Evolutionary conservation across 2,113 vertebrate species (phyloP), one percentile per base, ranked within the genome.

Genomic region (Anarhynchus alexandrinus): DNA sequence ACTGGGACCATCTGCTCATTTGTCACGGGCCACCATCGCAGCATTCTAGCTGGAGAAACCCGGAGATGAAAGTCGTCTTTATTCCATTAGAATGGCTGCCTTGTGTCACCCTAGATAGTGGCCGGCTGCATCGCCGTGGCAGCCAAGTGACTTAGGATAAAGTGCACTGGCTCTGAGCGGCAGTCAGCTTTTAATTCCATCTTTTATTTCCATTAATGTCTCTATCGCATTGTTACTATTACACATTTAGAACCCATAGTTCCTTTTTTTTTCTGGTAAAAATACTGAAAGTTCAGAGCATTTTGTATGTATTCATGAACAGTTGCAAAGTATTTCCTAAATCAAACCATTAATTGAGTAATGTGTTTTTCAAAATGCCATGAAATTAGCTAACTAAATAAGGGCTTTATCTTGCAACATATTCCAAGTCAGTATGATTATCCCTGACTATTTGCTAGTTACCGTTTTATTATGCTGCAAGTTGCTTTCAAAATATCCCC

Each of bases 41-140:
- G 59, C 88, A 38, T 93, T 95, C 74, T 49, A 52, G 78, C 88
- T 87, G 81, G 91, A 79, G 94, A 49, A 88, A 94, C 40, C 38
- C 11, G 0, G 92, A 40, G 91, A 88, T 97, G 77, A 91, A 96
- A 94, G 83, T 89, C 17, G 13, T 82, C 91, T 91, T 96, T 95
- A 92, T 96, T 47, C 77, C 15, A 1, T 25, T 45, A 95, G 93
- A 92, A 97, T 82, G 84, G 72, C 88, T 84, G 83, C 95, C 89
- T 94, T 95, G 95, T 94, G 89, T 69, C 66, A 62, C 64, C 71
- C 81, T 49, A 3, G 47, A 36, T 52, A 66, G 83, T 57, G 3
- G 1, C 76, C 0, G 73, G 26, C 93, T 91, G 81, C 86, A 51
- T 54, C 0, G 1, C 88, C 19, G n/a, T 62, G 83, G 72, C 66